Evolutionary conservation across 2,888 invertebrate species (phyloP).

Genomic region (Vanessa cardui): DNA sequence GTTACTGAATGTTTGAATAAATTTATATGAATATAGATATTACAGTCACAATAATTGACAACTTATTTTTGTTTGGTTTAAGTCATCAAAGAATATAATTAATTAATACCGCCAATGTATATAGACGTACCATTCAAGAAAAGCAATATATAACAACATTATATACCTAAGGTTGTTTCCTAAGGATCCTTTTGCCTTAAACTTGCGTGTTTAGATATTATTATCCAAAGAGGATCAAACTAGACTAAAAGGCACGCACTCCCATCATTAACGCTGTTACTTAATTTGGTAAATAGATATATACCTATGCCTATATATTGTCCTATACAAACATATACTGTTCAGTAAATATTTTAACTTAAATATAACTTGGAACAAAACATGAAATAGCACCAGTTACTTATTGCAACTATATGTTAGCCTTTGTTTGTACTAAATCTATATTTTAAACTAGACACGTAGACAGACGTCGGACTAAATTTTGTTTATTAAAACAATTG

Average conservation of each 20-base stretch:
- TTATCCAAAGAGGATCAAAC: conserved; percentile 31
- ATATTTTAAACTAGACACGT: background rate
- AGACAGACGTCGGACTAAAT: background rate
- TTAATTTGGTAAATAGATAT: conserved; percentile 9
- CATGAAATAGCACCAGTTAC: too few relatives aligned
- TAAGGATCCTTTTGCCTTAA: conserved; percentile 7
- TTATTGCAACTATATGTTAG: background rate
- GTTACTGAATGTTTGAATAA: too few relatives aligned
- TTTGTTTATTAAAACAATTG: conserved; percentile 26
- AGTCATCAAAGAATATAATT: too few relatives aligned
- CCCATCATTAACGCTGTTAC: conserved; percentile 20
- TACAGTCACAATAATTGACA: too few relatives aligned
- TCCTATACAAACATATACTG: background rate
- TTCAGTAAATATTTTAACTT: too few relatives aligned
- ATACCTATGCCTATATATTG: too few relatives aligned
- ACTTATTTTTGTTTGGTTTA: too few relatives aligned
- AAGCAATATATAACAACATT: background rate
- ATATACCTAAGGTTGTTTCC: background rate
- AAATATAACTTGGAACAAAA: too few relatives aligned
- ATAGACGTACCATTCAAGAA: background rate
- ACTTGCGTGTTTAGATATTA: conserved; percentile 34
- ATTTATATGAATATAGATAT: too few relatives aligned
- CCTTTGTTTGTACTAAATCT: background rate
- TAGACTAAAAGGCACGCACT: conserved; percentile 30
- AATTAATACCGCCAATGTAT: background rate